Percentiles rank a stretch among this genome's conserved stretches.
These are phyloP conservation scores for Epicauta chinensis DNA, from an alignment of 1,140 invertebrate genomes.

Conservation along the genomic window DNA sequence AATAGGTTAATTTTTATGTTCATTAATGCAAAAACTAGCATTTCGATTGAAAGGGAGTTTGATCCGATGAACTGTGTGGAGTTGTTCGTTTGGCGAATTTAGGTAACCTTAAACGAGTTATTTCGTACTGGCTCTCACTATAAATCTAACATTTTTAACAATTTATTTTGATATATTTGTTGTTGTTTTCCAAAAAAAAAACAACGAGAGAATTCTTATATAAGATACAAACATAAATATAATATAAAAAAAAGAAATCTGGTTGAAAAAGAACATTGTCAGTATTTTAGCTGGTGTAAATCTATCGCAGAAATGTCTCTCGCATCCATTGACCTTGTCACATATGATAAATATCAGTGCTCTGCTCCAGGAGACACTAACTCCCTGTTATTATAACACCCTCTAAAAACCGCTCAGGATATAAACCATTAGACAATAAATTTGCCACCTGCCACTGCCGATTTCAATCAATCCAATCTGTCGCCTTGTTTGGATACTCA, in stretches of 20 bases:
- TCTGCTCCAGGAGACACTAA: conserved; percentile 15
- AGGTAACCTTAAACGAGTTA: too few species aligned
- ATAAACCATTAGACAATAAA: conserved; percentile 18
- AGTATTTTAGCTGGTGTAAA: conserved; percentile 18
- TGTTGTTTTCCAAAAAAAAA: too few species aligned
- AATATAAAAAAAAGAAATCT: background rate
- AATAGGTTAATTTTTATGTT: too few species aligned
- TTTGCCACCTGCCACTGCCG: conserved; percentile 16
- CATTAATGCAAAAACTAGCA: too few species aligned
- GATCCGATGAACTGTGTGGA: too few species aligned
- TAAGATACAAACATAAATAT: too few species aligned
- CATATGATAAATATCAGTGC: conserved; percentile 16
- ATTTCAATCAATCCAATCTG: conserved; percentile 17
- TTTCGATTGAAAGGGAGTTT: too few species aligned
- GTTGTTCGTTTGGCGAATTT: too few species aligned
- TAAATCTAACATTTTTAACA: too few species aligned
- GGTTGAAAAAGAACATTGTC: conserved; percentile 15
- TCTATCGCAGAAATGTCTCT: conserved; percentile 17
- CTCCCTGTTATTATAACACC: conserved; percentile 17
- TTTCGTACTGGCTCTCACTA: too few species aligned
- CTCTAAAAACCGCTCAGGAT: conserved; percentile 17
- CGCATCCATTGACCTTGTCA: conserved; percentile 17
- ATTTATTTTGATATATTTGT: too few species aligned
- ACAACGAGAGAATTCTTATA: too few species aligned
- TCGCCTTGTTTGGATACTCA: conserved; percentile 12